phyloP scores from a whole-genome alignment of 2,113 vertebrate species.

The Anarhynchus alexandrinus region DNA sequence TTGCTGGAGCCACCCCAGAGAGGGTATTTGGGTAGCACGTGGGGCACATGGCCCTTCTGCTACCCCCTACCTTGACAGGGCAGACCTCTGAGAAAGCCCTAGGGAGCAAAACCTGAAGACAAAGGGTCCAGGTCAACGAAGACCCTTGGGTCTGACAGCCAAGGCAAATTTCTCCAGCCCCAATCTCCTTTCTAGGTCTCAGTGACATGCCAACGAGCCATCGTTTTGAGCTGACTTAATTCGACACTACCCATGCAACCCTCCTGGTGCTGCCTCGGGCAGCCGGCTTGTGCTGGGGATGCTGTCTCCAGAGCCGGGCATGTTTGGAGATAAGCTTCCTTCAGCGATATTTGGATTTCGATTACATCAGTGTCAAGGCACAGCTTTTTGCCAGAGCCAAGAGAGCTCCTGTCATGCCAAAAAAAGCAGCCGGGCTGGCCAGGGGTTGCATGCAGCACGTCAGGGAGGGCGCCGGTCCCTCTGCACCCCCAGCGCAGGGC shows the following conservation, averaged over 20 bases:
- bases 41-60: background rate
- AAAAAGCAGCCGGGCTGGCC: background rate
- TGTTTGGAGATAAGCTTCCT: constrained; percentile 10
- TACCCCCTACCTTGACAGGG: background rate
- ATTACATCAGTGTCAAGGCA: constrained; percentile 36
- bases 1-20: background rate
- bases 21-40: background rate
- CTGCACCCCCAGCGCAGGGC: background rate
- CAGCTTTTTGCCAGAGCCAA: background rate
- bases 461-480: background rate
- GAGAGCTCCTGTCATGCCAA: background rate
- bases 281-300: accelerated
- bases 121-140: background rate
- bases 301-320: background rate
- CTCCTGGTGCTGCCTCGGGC: background rate
- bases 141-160: background rate
- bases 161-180: background rate
- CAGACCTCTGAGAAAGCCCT: background rate
- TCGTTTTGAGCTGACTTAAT: background rate
- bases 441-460: background rate
- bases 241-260: background rate
- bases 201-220: background rate
- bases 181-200: background rate
- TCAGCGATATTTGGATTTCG: background rate
- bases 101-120: background rate